Evolutionary conservation across 1,140 invertebrate genomes (phyloP), one percentile per base, ranked within the genome.

Genomic region (Bicyclus anynana): DNA sequence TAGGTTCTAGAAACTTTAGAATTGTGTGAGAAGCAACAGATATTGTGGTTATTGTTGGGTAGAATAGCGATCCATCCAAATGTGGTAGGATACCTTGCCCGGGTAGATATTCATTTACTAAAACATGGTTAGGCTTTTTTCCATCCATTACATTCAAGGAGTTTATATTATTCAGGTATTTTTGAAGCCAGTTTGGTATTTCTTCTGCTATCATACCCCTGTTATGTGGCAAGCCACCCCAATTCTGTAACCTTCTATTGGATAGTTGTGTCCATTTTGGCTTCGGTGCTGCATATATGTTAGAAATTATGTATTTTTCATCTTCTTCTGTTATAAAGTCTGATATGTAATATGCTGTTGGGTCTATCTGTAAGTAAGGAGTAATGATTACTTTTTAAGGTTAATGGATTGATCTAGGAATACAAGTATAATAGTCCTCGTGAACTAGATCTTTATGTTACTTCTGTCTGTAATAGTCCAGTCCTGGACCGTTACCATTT

Each of bases 41-140:
- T 38, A 99, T 95, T 1, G 98, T 99, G 9, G 96, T 95, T 40
- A 99, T 95, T 17, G 94, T 95, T 12, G 98, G 97, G 89, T 94
- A 94, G 87, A 98, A 99, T 7, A 99, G 84, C 2, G 96, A 94
- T 1, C 98, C 98, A 91, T 99, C 98, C 37, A 94, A 93, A 90
- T 99, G 98, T 2, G 98, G 95, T 93, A 98, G 94, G 48, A 98
- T 98, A 20, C 97, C 98, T 90, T 99, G 97, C 0, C 95, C 96
- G 16, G 97, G 90, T 64, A 93, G 84, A 91, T 99, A 99, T 89
- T 99, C 98, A 90, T 99, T 99, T 0, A 99, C 94, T 18, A 99
- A 87, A 3, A 99, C 94, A 91, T 99, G 98, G 87, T 99, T 99
- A 12, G 97, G 95, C 69, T 93, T 93, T 64, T 92, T 93, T 2